Evolutionary conservation across 1,140 invertebrate species (phyloP).

Genomic region (Samia ricini): DNA sequence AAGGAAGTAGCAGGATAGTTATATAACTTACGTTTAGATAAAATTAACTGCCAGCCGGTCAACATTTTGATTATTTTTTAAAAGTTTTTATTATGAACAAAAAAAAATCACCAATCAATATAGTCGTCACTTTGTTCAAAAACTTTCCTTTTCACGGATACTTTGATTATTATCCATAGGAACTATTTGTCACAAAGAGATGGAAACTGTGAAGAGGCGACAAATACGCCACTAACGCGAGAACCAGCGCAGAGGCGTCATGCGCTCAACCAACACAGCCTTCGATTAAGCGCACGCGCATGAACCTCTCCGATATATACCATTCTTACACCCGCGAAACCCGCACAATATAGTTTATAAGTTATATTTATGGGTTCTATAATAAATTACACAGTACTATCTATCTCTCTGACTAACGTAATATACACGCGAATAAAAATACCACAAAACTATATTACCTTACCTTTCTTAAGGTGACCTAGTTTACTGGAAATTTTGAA

Average conservation of each 20-base stretch:
- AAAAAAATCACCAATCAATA: constrained; percentile 15
- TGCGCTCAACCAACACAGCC: constrained; percentile 10
- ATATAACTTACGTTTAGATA: constrained; percentile 57
- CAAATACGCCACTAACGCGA: background rate
- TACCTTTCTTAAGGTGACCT: background rate
- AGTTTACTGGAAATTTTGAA: background rate
- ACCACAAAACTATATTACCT: background rate
- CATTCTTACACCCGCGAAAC: constrained; percentile 14
- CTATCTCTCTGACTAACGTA: background rate
- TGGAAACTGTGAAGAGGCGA: constrained; percentile 6
- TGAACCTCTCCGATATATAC: constrained; percentile 46
- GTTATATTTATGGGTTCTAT: background rate
- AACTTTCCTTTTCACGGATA: constrained; percentile 18
- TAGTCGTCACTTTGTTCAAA: constrained; percentile 17
- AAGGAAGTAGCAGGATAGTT: constrained; percentile 2
- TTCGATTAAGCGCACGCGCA: constrained; percentile 48
- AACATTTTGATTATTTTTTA: constrained; percentile 47
- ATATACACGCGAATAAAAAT: background rate
- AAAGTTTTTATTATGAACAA: too few relatives aligned
- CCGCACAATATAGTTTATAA: constrained; percentile 7
- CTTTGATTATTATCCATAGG: constrained; percentile 17
- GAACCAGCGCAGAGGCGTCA: background rate
- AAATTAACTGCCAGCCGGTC: constrained; percentile 59
- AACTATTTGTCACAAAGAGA: constrained; percentile 24
- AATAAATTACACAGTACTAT: background rate